Base-by-base conservation (phyloP, 1,140 invertebrate genomes). In the Papilio dardanus region DNA sequence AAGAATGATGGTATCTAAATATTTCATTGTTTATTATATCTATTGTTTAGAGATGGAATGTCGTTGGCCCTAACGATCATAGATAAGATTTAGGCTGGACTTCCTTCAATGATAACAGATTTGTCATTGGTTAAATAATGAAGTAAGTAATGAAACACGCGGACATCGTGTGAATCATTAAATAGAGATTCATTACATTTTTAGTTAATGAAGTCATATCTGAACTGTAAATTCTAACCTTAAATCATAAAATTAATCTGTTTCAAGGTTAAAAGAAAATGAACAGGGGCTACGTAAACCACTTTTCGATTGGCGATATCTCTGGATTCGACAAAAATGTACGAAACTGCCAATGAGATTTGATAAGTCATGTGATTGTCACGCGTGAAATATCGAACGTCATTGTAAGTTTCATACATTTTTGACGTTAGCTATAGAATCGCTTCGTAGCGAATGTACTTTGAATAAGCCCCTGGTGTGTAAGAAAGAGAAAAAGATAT, bases 101-200 rank as follows among this genome's bases (percentile, higher is more conserved):
- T 80, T 78, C 79, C 79, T 77, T 76, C 74, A 76, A 50, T 78
- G 76, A 78, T 80, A 75, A 78, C 65, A 28, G 21, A 66, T 71
- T 65, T 74, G 69, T 78, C 74, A 75, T 35, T 33, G 19, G n/a
- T 12, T 37, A 68, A 68, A 33, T 68, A 68, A 69, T 69, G n/a
- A 21, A 69, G n/a, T 40, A 69, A 69, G 35, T 31, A 19, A 35
- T 19, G 65, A 19, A 33, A 66, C n/a, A 35, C n/a, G 31, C 65
- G 19, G 65, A 35, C 65, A 35, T 2, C 30, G 16, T 19, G 3
- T 33, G 33, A 35, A 33, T 67, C 33, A 33, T 35, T 35, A 31
- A 1, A 28, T 19, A 19, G 46, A 24, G 24, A 58, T 58, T 58
- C 10, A 58, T 58, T 21, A 46, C 21, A 58, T 28, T 58, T 58